A percentile compares a stretch with the other conserved stretches of the same genome.
phyloP scores from a whole-genome alignment of 2,113 vertebrate species.

The Chloebia gouldiae region DNA sequence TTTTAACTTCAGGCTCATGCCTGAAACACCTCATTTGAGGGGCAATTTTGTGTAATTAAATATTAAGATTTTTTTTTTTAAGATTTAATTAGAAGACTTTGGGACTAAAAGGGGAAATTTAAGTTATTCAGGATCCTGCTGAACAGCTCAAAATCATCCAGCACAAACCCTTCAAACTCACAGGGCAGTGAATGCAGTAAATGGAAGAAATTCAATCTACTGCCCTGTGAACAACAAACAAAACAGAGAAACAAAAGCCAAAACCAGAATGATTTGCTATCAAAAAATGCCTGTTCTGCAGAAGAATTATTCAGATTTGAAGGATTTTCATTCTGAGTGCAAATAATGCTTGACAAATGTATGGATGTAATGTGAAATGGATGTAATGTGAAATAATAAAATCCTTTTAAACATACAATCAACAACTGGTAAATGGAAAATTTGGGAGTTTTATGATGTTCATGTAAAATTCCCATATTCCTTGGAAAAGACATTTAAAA shows the following conservation, averaged over 20 bases:
- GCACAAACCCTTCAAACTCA: not conserved
- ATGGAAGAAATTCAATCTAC: not conserved
- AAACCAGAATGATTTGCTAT: not conserved
- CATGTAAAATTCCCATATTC: not conserved
- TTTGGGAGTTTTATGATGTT: not conserved
- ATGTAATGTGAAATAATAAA: not conserved
- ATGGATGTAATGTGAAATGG: too few species aligned
- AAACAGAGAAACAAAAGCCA: not conserved
- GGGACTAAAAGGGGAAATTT: not conserved
- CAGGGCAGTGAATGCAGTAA: not conserved
- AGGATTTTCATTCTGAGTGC: not conserved
- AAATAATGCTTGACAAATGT: not conserved
- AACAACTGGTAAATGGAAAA: not conserved
- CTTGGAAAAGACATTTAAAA: not conserved
- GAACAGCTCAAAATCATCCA: not conserved
- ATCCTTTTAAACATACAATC: not conserved
- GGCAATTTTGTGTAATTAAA: accelerated
- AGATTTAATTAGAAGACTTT: not conserved
- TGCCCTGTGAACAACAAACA: not conserved
- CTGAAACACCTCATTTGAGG: not conserved
- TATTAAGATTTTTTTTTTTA: not conserved
- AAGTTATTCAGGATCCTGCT: not conserved
- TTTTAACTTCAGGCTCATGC: not conserved
- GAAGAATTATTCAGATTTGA: not conserved
- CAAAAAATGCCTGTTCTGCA: not conserved